phyloP scores from a whole-genome alignment of 1,140 invertebrate genomes.

The Formica exsecta region DNA sequence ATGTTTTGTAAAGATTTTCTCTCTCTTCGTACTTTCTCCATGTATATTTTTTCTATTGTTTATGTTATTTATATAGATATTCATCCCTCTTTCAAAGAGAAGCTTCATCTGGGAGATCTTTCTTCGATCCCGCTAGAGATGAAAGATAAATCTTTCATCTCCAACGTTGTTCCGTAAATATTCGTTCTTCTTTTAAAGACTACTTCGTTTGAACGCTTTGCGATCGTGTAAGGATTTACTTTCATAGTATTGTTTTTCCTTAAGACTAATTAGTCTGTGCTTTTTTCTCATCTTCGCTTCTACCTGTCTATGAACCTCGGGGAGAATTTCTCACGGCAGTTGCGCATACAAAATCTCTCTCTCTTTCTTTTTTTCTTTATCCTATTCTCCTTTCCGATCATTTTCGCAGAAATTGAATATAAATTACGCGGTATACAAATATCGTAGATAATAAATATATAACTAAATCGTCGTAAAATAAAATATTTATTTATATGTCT shows the following conservation, averaged over 20 bases:
- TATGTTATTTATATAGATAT: too few relatives aligned
- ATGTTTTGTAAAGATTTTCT: too few relatives aligned
- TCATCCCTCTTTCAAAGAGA: too few relatives aligned
- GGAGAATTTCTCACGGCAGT: slow-evolving; percentile 64
- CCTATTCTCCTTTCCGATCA: neutral
- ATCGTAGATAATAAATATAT: neutral
- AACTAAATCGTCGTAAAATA: neutral
- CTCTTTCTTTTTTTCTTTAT: neutral
- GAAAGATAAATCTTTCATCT: too few relatives aligned
- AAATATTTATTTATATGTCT: too few relatives aligned
- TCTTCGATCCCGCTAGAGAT: too few relatives aligned
- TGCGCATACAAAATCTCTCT: slow-evolving; percentile 23
- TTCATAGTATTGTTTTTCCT: slow-evolving; percentile 45
- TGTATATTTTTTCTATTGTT: too few relatives aligned
- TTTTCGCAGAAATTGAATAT: slow-evolving; percentile 25
- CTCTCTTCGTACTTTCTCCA: too few relatives aligned
- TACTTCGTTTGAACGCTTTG: slow-evolving; percentile 15
- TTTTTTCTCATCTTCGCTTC: slow-evolving; percentile 28
- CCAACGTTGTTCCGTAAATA: neutral
- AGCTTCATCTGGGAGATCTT: too few relatives aligned
- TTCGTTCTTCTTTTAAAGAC: slow-evolving; percentile 28
- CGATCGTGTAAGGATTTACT: slow-evolving; percentile 40
- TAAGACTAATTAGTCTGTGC: slow-evolving; percentile 59
- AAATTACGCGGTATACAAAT: neutral
- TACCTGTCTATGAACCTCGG: slow-evolving; percentile 6